These are phyloP conservation scores for Ormyrus thymus DNA, from an alignment of 2,888 invertebrate genomes.

Conservation along the genomic window DNA sequence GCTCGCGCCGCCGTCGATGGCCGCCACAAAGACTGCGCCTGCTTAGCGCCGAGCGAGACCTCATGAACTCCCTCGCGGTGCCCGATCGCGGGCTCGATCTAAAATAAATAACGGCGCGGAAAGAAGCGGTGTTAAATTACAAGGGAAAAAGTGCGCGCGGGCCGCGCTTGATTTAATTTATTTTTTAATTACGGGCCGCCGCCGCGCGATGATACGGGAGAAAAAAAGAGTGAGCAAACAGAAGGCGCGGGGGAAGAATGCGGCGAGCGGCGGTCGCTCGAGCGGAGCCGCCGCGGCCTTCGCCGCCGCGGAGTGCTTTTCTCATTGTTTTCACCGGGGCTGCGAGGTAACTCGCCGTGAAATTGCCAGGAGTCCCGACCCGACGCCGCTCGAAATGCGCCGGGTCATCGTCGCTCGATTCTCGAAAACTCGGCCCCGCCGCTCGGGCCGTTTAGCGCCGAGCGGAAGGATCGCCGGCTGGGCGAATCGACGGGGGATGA, in stretches of 20 bases:
- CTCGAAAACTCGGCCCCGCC: conserved; percentile 44
- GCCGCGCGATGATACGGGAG: not conserved
- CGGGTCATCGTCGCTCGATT: conserved; percentile 68
- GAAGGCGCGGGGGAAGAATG: conserved; percentile 60
- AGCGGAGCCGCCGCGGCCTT: conserved; percentile 55
- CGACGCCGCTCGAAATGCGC: conserved; percentile 68
- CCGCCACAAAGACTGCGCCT: too few species aligned
- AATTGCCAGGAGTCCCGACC: conserved; percentile 72
- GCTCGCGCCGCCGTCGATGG: too few species aligned
- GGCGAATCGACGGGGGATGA: not conserved
- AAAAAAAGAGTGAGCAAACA: conserved; percentile 63
- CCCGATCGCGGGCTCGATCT: too few species aligned
- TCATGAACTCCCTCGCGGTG: too few species aligned
- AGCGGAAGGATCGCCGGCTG: not conserved
- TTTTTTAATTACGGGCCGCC: conserved; percentile 23
- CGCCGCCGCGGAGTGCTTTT: conserved; percentile 66
- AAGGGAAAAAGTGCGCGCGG: conserved; percentile 2
- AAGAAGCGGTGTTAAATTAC: conserved; percentile 19
- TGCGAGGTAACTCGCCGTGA: conserved; percentile 72
- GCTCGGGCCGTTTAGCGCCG: not conserved
- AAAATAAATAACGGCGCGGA: not conserved
- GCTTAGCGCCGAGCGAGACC: too few species aligned
- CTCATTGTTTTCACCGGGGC: conserved; percentile 71
- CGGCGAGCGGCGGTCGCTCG: conserved; percentile 57
- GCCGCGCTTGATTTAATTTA: conserved; percentile 18